These are phyloP conservation scores for Conomelus anceps DNA, from an alignment of 2,888 invertebrate genomes.

Conservation along the genomic window DNA sequence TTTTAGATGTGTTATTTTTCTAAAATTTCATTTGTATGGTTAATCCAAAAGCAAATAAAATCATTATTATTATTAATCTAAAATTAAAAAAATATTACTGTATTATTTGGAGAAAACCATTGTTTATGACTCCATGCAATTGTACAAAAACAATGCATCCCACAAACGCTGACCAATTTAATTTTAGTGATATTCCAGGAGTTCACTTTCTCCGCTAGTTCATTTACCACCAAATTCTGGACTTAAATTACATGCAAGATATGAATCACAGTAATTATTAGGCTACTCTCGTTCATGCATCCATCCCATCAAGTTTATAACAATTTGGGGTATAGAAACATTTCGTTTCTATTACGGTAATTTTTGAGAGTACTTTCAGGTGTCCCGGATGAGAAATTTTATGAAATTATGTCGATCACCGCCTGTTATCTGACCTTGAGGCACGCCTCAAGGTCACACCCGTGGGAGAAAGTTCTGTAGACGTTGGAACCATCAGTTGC, in stretches of 20 bases:
- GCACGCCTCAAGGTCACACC: no score
- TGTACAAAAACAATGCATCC: neutral
- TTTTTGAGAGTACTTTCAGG: neutral
- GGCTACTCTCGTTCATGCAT: neutral
- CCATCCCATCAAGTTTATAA: neutral
- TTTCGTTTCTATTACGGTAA: neutral
- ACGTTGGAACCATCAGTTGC: neutral
- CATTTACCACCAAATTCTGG: neutral
- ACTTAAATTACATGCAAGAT: neutral
- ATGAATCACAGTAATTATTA: neutral
- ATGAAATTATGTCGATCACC: neutral
- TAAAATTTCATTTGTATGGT: no score
- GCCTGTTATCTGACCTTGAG: neutral
- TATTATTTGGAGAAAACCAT: no score
- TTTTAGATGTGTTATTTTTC: no score
- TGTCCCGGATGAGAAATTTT: neutral
- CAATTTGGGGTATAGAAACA: neutral
- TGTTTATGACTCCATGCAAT: neutral
- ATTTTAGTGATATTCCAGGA: neutral
- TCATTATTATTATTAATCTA: no score
- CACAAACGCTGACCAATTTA: neutral
- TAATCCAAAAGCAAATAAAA: no score
- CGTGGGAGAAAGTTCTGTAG: neutral
- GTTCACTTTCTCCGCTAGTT: neutral
- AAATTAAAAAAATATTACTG: no score